These are phyloP conservation scores for Orchestia grillus DNA, from an alignment of 1,140 invertebrate genomes.

Conservation along the genomic window DNA sequence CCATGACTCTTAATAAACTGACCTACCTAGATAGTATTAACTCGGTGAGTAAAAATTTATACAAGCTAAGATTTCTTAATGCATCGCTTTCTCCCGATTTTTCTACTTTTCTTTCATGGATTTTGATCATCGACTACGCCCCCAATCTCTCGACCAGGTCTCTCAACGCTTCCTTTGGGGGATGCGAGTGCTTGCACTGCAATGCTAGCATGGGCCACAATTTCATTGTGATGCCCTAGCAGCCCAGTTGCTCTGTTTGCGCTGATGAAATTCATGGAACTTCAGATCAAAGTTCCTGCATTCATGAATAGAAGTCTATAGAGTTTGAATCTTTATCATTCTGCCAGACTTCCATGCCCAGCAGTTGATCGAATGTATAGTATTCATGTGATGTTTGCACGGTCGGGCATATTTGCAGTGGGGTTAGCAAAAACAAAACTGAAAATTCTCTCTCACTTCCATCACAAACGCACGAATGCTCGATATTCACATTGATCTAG, in stretches of 20 bases:
- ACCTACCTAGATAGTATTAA: too few relatives aligned
- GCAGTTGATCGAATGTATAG: not conserved
- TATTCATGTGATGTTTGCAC: not conserved
- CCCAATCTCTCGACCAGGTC: not conserved
- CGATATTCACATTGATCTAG: not conserved
- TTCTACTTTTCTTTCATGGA: not conserved
- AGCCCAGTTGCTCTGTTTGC: not conserved
- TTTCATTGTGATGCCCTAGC: not conserved
- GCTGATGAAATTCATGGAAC: not conserved
- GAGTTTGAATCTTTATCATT: not conserved
- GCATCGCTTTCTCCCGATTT: not conserved
- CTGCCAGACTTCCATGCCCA: not conserved
- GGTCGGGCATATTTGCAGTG: not conserved
- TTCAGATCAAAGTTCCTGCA: not conserved
- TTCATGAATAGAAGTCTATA: not conserved
- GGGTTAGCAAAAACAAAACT: too few relatives aligned
- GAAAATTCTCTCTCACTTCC: too few relatives aligned
- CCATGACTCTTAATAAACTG: too few relatives aligned
- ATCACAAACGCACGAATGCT: not conserved
- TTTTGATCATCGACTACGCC: not conserved
- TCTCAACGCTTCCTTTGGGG: not conserved
- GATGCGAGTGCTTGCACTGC: not conserved
- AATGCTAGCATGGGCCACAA: too few relatives aligned
- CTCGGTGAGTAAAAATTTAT: not conserved
- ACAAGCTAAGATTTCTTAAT: not conserved